A percentile compares a stretch with the other conserved stretches of the same genome.
These are phyloP conservation scores for Grammomys dolichurus DNA, from an alignment of 2,113 vertebrate genomes.

Conservation along the genomic window DNA sequence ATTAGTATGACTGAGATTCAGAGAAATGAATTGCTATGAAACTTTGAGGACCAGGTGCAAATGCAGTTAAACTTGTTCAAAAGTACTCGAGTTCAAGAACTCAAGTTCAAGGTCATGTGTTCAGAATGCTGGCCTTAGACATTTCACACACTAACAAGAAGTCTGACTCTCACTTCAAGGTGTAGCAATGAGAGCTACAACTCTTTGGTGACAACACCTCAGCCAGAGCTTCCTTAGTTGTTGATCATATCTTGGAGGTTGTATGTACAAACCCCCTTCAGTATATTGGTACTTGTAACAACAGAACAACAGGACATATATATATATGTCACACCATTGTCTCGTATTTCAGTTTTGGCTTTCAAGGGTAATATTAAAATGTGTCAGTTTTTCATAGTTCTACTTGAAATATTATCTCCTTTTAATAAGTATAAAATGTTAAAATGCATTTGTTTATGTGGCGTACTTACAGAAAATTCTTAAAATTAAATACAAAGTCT, in stretches of 20 bases:
- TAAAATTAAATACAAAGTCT: not conserved
- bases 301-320: not conserved
- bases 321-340: not conserved
- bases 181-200: fast-evolving
- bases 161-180: fast-evolving
- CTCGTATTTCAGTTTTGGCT: not conserved
- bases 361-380: not conserved
- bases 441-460: not conserved
- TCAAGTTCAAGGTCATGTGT: not conserved
- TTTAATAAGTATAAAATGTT: not conserved
- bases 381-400: not conserved
- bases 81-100: not conserved
- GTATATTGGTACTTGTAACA: not conserved
- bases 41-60: not conserved
- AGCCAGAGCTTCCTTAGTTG: not conserved
- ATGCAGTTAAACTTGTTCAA: not conserved
- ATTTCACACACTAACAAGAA: not conserved
- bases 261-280: not conserved
- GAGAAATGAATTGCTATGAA: not conserved
- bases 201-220: not conserved
- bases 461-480: not conserved
- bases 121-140: not conserved
- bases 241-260: not conserved
- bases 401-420: not conserved
- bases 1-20: not conserved